Conservation (phyloP, 1,140 invertebrate species). For the Cotesia typhae region DNA sequence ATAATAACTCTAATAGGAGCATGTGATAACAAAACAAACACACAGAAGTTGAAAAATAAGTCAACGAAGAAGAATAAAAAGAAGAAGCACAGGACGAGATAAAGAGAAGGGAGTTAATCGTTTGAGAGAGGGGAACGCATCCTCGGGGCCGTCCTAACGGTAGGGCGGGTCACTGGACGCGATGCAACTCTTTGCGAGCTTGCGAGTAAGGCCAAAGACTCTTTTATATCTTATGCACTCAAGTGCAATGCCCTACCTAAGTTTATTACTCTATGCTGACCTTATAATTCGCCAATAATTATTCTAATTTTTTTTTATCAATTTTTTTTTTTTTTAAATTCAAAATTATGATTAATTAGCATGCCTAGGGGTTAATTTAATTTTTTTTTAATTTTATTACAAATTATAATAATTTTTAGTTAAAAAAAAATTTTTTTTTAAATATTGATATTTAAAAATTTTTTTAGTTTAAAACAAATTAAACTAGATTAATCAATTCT, state of each 20-base stretch:
- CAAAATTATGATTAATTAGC: no score
- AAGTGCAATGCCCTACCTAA: conserved; percentile 65
- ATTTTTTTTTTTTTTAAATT: no score
- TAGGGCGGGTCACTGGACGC: conserved; percentile 68
- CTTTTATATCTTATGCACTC: conserved; percentile 33
- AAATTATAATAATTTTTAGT: background rate
- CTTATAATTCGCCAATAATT: conserved; percentile 42
- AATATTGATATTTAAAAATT: no score
- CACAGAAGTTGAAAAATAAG: conserved; percentile 1
- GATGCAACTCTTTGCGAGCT: conserved; percentile 55
- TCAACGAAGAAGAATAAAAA: background rate
- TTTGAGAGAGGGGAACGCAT: conserved; percentile 47
- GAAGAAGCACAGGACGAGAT: conserved; percentile 17
- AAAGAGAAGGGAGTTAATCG: conserved; percentile 1
- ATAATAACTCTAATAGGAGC: no score
- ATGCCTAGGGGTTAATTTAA: no score
- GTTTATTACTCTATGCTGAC: conserved; percentile 60
- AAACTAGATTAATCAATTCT: no score
- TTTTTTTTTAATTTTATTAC: no score
- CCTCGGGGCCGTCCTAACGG: conserved; percentile 67
- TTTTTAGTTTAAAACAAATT: no score
- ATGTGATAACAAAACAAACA: background rate
- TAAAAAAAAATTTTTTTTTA: background rate
- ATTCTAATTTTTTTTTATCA: no score
- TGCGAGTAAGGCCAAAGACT: conserved; percentile 46